Base-by-base conservation (phyloP, 2,113 vertebrate species). In the Cryptoleucopteryx plumbea region DNA sequence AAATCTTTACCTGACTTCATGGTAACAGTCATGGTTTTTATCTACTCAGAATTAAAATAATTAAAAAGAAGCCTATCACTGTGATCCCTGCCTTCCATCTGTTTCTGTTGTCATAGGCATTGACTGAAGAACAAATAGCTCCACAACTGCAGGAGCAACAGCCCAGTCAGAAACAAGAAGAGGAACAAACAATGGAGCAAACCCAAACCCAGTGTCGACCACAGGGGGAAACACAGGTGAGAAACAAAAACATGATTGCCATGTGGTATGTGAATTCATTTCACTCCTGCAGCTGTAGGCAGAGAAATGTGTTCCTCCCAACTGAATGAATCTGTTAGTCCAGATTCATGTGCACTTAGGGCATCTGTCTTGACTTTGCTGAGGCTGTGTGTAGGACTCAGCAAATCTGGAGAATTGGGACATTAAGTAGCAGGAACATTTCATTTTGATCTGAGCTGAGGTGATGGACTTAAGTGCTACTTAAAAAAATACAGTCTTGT, bases 121-220 rank as follows among this genome's bases (percentile, higher is more conserved):
- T 98, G 84, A 98, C 98, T 3, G 98, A 99, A 87, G 99, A 99
- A 86, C 98, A 99, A 29, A 94, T 72, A 0, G 93, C 81, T 74
- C 59, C 98, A 7, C 98, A 98, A 86, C 98, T 98, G 78, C 97
- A 97, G 42, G 82, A 95, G 77, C 95, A 16, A 48, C 97, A 52
- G 2, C 98, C 8, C 73, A 2, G 53, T 7, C 90, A 52, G 32
- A 93, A 93, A 19, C 80, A 97, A 62, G 98, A 98, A 11, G 96
- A 97, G 27, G 98, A 93, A 6, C 79, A 63, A 10, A 32, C 86
- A 5, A 34, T 67, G 10, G 91, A 47, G 5, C 88, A 98, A 93
- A 91, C 87, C 78, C 70, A 77, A 1, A 89, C 87, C 2, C 96
- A 90, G 2, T 53, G 94, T 5, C 74, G 88, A 25, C 61, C 94